Percentiles rank a stretch among this genome's conserved stretches.
Conservation (phyloP, 2,113 vertebrate genomes). For the Hyperoodon ampullatus region DNA sequence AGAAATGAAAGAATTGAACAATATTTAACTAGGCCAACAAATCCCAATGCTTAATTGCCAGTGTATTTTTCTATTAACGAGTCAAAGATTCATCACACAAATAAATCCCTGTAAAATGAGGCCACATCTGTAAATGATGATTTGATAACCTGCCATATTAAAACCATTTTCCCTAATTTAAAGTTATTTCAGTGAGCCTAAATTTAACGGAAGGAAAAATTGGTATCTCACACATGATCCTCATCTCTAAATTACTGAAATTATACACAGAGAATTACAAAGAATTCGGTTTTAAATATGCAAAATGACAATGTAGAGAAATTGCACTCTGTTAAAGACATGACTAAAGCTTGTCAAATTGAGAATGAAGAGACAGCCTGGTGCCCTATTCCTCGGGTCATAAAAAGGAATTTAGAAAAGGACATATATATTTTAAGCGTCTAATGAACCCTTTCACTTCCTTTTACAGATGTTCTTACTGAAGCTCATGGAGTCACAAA, state of each 20-base stretch:
- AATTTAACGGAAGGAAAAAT: slow-evolving; percentile 40
- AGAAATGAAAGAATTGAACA: slow-evolving; percentile 43
- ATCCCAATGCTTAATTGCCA: slow-evolving; percentile 61
- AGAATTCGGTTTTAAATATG: background rate
- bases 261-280: background rate
- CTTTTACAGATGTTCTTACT: background rate
- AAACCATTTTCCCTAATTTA: slow-evolving; percentile 39
- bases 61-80: slow-evolving; percentile 39
- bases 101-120: slow-evolving; percentile 52
- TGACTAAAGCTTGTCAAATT: background rate
- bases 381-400: background rate
- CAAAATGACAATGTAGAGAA: background rate
- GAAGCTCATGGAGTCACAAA: background rate
- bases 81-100: slow-evolving; percentile 48
- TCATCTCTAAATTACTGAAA: background rate
- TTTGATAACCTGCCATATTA: slow-evolving; percentile 60
- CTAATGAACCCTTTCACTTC: background rate
- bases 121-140: slow-evolving; percentile 8
- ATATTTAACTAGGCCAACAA: slow-evolving; percentile 42
- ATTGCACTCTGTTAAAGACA: background rate
- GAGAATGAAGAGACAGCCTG: background rate
- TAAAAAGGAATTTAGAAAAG: background rate
- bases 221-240: background rate
- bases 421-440: background rate
- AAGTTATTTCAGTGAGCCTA: background rate